Evolutionary conservation across 37 sponge, comb jelly and placozoan genomes (phyloP).

Genomic region (Corticium candelabrum): DNA sequence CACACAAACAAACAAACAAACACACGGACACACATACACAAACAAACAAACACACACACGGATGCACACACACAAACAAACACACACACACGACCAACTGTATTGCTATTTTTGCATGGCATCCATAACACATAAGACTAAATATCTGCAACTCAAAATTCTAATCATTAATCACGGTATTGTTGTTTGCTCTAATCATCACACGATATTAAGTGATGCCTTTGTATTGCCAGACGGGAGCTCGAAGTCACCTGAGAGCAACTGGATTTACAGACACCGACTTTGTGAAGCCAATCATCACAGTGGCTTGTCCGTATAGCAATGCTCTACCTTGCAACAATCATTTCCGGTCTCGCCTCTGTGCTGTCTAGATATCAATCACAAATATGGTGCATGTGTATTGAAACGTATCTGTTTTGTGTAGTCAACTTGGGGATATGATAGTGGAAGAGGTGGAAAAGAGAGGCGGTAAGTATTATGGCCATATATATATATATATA

Average conservation of each 20-base stretch:
- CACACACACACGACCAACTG: too few relatives aligned
- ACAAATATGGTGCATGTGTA: neutral
- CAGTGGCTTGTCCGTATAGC: slow-evolving; percentile 52
- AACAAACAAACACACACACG: too few relatives aligned
- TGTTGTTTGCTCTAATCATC: neutral
- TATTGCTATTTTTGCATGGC: too few relatives aligned
- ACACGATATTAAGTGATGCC: too few relatives aligned
- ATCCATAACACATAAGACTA: too few relatives aligned
- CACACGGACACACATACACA: too few relatives aligned
- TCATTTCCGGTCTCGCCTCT: slow-evolving; percentile 32
- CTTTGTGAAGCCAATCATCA: slow-evolving; percentile 50
- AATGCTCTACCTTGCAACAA: slow-evolving; percentile 72
- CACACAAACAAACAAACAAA: too few relatives aligned
- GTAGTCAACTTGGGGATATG: slow-evolving; percentile 36
- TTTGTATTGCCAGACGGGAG: slow-evolving; percentile 23
- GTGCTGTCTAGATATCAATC: neutral
- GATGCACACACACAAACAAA: too few relatives aligned
- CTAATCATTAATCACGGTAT: too few relatives aligned
- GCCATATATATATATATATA: neutral
- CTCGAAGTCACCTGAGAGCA: slow-evolving; percentile 48
- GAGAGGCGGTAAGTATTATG: slow-evolving; percentile 36
- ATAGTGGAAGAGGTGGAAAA: slow-evolving; percentile 41
- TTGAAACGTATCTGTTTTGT: too few relatives aligned
- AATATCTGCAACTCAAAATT: too few relatives aligned
- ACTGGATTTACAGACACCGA: slow-evolving; percentile 61